Evolutionary conservation across 2,113 vertebrate genomes (phyloP).

Genomic region (Danionella cerebrum): DNA sequence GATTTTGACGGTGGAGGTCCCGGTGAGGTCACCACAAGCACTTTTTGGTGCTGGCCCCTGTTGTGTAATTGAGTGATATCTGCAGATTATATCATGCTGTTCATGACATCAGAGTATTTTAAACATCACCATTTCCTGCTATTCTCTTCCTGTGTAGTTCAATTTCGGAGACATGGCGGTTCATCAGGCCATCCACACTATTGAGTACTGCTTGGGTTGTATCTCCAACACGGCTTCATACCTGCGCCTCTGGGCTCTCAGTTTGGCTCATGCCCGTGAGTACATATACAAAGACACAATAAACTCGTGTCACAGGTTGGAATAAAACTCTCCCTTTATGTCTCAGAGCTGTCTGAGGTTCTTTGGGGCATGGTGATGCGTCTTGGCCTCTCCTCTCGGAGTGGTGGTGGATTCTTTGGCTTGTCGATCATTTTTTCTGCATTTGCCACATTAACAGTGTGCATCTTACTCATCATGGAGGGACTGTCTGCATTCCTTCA

Average conservation of each 20-base stretch:
- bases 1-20: no score
- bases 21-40: no score
- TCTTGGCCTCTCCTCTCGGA: slow-evolving; percentile 44
- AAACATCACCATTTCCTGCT: not conserved
- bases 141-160: slow-evolving; percentile 66
- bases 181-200: slow-evolving; percentile 96
- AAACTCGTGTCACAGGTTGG: not conserved
- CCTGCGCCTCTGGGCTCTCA: slow-evolving; percentile 93
- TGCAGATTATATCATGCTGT: no score
- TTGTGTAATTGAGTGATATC: no score
- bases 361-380: slow-evolving; percentile 41
- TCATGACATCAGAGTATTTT: not conserved
- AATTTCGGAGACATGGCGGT: slow-evolving; percentile 88
- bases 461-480: slow-evolving; percentile 95
- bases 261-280: slow-evolving; percentile 94
- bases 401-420: slow-evolving; percentile 67
- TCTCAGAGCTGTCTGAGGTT: slow-evolving; percentile 33
- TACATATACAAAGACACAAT: not conserved
- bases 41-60: no score
- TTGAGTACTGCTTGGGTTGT: slow-evolving; percentile 96
- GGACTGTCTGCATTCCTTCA: slow-evolving; percentile 95
- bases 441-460: slow-evolving; percentile 84
- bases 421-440: slow-evolving; percentile 82
- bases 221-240: slow-evolving; percentile 97
- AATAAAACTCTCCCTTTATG: not conserved